Base-by-base conservation (phyloP, 2,888 invertebrate species). In the Tuberolachnus salignus region DNA sequence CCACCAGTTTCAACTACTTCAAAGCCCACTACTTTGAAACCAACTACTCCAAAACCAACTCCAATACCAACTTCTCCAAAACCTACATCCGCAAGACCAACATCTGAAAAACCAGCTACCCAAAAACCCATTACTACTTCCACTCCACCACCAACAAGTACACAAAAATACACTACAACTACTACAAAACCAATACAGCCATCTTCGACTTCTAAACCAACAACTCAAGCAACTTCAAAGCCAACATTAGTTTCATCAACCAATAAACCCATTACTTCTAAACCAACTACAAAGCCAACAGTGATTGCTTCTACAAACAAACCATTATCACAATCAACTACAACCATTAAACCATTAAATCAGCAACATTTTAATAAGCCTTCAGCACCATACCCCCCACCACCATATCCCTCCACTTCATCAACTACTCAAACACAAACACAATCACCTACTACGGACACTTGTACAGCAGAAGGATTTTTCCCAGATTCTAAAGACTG, bases 401-500 rank as follows among this genome's bases (percentile, higher is more conserved):
- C 59, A 34, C 34, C 34, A 34, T 34, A 34, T 34, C 34, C 34
- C 34, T 34, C 80, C 16, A 66, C 70, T 23, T 57, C 72, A 61
- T 57, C 80, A 34, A 21, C 67, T 16, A 46, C 53, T 26, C 67
- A 21, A 14, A 9, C 21, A 19, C 55, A 59, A 55, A 42, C 80
- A 46, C 67, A 69, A 23, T 26, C 53, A 53, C 78, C 82, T 46
- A 59, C 64, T 71, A 16, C 49, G 19, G 80, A 81, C 63, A 59
- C 82, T 19, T 91, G 90, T 84, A 84, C 86, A 13, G 85, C 85
- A 23, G 89, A 89, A 84, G 92, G 91, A 9, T 91, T 89, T 83
- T 90, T 88, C 86, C 88, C 90, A 0, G 87, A 90, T 84, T 88
- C 88, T 3, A 86, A 87, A 61, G 84, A 87, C 80, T 92, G 92